Conservation (phyloP, 2,888 invertebrate species). For the Cantharis rustica region DNA sequence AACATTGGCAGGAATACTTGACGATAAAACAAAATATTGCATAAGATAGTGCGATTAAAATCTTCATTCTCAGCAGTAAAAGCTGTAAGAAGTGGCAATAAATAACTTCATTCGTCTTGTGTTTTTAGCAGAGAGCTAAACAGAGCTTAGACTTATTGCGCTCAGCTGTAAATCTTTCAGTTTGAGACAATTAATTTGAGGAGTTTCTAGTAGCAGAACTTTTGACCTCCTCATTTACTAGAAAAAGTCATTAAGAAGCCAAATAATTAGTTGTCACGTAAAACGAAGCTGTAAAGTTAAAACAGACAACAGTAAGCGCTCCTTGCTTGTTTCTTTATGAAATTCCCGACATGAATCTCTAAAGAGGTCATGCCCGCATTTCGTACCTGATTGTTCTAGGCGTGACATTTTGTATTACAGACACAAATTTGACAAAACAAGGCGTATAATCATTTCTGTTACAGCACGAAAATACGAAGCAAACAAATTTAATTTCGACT, state of each 20-base stretch:
- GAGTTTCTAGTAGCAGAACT: neutral
- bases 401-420: constrained; percentile 20
- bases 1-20: neutral
- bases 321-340: constrained; percentile 20
- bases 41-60: constrained; percentile 34
- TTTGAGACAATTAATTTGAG: constrained; percentile 22
- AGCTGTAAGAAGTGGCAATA: constrained; percentile 20
- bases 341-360: constrained; percentile 24
- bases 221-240: neutral
- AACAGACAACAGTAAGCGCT: neutral
- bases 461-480: constrained; percentile 26
- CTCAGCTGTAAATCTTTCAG: constrained; percentile 34
- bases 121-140: constrained; percentile 30
- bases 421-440: constrained; percentile 14
- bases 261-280: constrained; percentile 19
- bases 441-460: constrained; percentile 23
- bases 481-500: constrained; percentile 7
- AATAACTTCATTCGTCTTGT: constrained; percentile 26
- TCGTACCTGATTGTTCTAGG: constrained; percentile 8
- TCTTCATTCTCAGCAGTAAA: constrained; percentile 31
- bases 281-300: constrained; percentile 19
- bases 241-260: constrained; percentile 14
- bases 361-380: constrained; percentile 13
- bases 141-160: constrained; percentile 34
- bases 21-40: neutral